A percentile compares a stretch with the other conserved stretches of the same genome.
These are phyloP conservation scores for Psittacara wagleri DNA, from an alignment of 2,113 vertebrate species.

Conservation along the genomic window DNA sequence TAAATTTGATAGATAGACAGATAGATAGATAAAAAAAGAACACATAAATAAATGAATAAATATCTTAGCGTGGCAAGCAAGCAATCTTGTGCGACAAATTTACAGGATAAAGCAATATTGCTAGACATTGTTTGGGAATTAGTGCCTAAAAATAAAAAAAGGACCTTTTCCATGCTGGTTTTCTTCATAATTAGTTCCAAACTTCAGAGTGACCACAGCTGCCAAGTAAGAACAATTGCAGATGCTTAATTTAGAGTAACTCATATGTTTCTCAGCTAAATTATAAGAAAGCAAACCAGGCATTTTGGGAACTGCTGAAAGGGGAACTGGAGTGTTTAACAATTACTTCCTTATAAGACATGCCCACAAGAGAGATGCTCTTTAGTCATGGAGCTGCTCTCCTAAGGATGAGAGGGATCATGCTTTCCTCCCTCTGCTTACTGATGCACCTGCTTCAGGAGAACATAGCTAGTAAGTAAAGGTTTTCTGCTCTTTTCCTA, in stretches of 20 bases:
- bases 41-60: background rate
- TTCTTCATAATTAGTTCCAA: constrained; percentile 33
- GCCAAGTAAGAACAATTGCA: background rate
- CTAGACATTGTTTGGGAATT: background rate
- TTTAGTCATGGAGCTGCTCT: constrained; percentile 46
- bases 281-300: background rate
- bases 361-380: constrained; percentile 29
- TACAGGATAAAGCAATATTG: background rate
- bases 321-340: constrained; percentile 22
- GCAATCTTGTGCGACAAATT: background rate
- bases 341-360: constrained; percentile 48
- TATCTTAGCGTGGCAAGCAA: background rate
- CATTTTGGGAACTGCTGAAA: constrained; percentile 9
- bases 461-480: constrained; percentile 58
- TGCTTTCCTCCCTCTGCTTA: constrained; percentile 25
- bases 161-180: background rate
- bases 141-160: background rate
- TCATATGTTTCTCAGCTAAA: background rate
- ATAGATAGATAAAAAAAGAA: background rate
- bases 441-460: constrained; percentile 44
- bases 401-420: constrained; percentile 24
- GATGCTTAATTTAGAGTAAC: constrained; percentile 12
- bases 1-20: background rate
- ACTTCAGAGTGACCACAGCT: background rate
- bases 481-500: background rate